Conservation (phyloP, 2,113 vertebrate genomes). For the Ochotona princeps region DNA sequence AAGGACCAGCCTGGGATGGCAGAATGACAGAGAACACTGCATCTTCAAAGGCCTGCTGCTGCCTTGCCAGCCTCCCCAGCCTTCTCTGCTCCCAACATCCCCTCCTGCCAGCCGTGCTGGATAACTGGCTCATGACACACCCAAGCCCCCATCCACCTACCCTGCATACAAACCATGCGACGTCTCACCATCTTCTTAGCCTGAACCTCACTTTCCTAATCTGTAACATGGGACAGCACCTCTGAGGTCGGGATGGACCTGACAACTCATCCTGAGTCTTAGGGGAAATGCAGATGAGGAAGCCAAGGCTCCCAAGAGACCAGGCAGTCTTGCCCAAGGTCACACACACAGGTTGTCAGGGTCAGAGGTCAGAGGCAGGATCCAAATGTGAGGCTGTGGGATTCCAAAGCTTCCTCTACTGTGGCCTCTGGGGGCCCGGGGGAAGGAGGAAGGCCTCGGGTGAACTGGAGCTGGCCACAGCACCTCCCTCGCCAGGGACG, state of each 20-base stretch:
- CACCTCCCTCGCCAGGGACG: background rate
- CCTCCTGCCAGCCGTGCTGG: background rate
- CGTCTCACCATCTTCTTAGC: background rate
- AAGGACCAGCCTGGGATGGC: background rate
- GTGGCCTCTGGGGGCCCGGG: background rate
- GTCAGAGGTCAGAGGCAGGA: background rate
- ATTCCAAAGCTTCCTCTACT: background rate
- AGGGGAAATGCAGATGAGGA: background rate
- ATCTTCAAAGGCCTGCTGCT: background rate
- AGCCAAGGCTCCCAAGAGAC: background rate
- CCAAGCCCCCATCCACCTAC: background rate
- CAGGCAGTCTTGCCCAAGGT: background rate
- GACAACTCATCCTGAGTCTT: background rate
- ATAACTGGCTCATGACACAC: background rate
- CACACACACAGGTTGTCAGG: background rate
- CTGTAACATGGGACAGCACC: background rate
- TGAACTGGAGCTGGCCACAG: background rate
- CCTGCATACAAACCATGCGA: background rate
- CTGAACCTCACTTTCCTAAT: background rate
- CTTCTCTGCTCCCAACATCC: background rate
- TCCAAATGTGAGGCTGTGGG: background rate
- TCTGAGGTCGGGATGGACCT: background rate
- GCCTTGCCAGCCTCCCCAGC: no score
- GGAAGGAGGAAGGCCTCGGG: background rate
- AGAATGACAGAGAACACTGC: background rate